phyloP scores from a whole-genome alignment of 2,113 vertebrate genomes.

The Mohoua ochrocephala region DNA sequence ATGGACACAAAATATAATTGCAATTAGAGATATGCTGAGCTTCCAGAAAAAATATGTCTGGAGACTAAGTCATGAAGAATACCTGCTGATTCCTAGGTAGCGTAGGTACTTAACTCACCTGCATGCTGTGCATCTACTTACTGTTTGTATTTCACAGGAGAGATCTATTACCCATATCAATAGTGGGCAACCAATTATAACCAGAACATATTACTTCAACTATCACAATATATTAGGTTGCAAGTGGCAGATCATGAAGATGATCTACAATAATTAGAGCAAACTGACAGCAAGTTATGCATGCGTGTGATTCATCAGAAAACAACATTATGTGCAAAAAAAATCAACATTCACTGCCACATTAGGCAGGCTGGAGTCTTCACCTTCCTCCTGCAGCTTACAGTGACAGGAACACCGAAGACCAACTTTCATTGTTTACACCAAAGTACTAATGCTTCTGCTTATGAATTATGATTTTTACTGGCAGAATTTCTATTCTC shows the following conservation, averaged over 20 bases:
- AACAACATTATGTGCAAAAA: neutral
- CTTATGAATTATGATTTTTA: slow-evolving; percentile 25
- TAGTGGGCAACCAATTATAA: slow-evolving; percentile 70
- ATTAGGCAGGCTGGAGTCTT: neutral
- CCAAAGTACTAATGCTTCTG: neutral
- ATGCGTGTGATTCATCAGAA: neutral
- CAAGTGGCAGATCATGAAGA: slow-evolving; percentile 52
- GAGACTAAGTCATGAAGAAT: slow-evolving; percentile 65
- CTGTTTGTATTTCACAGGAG: slow-evolving; percentile 71
- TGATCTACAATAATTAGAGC: slow-evolving; percentile 62
- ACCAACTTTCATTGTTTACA: neutral
- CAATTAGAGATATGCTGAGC: slow-evolving; percentile 73
- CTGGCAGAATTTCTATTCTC: slow-evolving; percentile 8
- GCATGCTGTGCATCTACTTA: slow-evolving; percentile 70
- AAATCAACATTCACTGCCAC: slow-evolving; percentile 24
- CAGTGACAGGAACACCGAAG: neutral
- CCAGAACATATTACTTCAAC: slow-evolving; percentile 50
- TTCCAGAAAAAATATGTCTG: slow-evolving; percentile 61
- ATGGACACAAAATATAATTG: slow-evolving; percentile 72
- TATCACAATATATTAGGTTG: slow-evolving; percentile 47
- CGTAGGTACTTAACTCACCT: slow-evolving; percentile 68
- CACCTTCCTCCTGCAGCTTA: neutral
- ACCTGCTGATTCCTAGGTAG: slow-evolving; percentile 69
- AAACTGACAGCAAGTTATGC: slow-evolving; percentile 3
- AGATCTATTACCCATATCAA: slow-evolving; percentile 68